Conservation (phyloP, 2,113 vertebrate species). For the human (Homo sapiens) region GRCh38 chr4:129102501-129103000, state of each 20-base stretch:
- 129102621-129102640: slow-evolving; percentile 90
- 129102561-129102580: not conserved
- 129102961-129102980: not conserved
- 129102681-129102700: slow-evolving; percentile 83
- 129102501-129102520: not conserved
- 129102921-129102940: not conserved
- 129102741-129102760: slow-evolving; percentile 86
- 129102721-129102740: slow-evolving; percentile 92
- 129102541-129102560: not conserved
- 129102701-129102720: slow-evolving; percentile 88
- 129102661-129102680: slow-evolving; percentile 85
- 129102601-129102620: slow-evolving; percentile 87
- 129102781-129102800: slow-evolving; percentile 92
- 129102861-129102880: slow-evolving; percentile 39
- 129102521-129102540: not conserved
- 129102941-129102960: not conserved
- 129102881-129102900: not conserved
- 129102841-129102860: slow-evolving; percentile 40
- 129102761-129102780: slow-evolving; percentile 90
- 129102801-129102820: slow-evolving; percentile 41
- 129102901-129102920: not conserved
- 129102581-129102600: not conserved
- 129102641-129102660: slow-evolving; percentile 87
- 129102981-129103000: not conserved
- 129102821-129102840: slow-evolving; percentile 65